Evolutionary conservation across 1,140 invertebrate species (phyloP).

Genomic region (fruit fly (Drosophila melanogaster)): DNA sequence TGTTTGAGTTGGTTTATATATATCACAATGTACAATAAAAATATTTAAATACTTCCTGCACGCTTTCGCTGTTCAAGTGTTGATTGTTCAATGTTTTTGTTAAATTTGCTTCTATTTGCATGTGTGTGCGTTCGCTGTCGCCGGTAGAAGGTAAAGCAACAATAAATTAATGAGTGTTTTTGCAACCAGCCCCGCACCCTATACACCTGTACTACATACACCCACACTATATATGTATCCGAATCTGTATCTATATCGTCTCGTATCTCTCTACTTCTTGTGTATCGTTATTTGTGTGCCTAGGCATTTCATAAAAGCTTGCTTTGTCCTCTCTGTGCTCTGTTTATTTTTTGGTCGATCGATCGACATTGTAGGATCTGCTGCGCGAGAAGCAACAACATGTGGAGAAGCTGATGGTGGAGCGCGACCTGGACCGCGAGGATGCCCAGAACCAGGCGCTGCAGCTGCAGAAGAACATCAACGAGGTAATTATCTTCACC

Average conservation of each 20-base stretch:
- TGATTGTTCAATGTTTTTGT: slow-evolving; percentile 42
- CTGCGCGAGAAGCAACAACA: slow-evolving; percentile 97
- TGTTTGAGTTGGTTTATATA: slow-evolving; percentile 44
- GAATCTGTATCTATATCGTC: slow-evolving; percentile 18
- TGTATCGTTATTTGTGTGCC: slow-evolving; percentile 33
- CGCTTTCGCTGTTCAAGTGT: slow-evolving; percentile 65
- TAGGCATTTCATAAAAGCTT: slow-evolving; percentile 64
- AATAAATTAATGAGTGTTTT: slow-evolving; percentile 20
- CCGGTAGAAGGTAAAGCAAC: slow-evolving; percentile 28
- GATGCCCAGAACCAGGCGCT: slow-evolving; percentile 88
- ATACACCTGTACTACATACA: slow-evolving; percentile 40
- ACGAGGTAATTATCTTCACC: slow-evolving; percentile 84
- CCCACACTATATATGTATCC: slow-evolving; percentile 28
- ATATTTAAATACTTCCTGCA: slow-evolving; percentile 60
- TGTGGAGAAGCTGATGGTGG: slow-evolving; percentile 94
- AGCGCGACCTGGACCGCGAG: slow-evolving; percentile 94
- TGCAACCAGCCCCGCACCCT: slow-evolving; percentile 43
- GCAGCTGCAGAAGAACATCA: slow-evolving; percentile 84
- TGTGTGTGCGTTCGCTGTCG: slow-evolving; percentile 32
- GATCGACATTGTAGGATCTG: slow-evolving; percentile 88
- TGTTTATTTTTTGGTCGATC: slow-evolving; percentile 8
- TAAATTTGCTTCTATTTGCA: slow-evolving; percentile 42
- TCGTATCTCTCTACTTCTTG: slow-evolving; percentile 2
- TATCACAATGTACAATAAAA: slow-evolving; percentile 59
- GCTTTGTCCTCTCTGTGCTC: slow-evolving; percentile 41